Conservation (phyloP, 2,113 vertebrate species). For the Notarius lentiginosus region DNA sequence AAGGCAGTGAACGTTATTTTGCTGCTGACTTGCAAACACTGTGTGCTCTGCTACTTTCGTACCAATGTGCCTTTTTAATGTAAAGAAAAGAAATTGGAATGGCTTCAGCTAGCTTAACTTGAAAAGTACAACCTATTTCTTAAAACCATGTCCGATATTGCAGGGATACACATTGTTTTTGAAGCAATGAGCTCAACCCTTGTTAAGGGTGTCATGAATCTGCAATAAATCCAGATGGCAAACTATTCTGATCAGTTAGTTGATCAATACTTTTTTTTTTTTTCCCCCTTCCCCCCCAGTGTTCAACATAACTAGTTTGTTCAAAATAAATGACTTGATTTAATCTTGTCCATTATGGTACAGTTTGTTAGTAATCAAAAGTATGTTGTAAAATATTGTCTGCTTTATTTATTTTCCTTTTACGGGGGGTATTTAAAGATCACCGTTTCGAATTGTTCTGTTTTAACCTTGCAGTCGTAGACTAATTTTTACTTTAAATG, state of each 20-base stretch:
- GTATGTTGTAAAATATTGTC: not conserved
- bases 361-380: conserved; percentile 18
- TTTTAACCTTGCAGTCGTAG: not conserved
- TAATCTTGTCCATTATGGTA: conserved; percentile 61
- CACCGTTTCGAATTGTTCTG: not conserved
- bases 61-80: conserved; percentile 80
- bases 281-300: conserved; percentile 44
- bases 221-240: conserved; percentile 74
- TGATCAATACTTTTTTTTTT: conserved; percentile 67
- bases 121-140: conserved; percentile 45
- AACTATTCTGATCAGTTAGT: conserved; percentile 65
- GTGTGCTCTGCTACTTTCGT: conserved; percentile 62
- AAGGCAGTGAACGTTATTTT: conserved; percentile 48
- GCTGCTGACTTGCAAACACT: conserved; percentile 58
- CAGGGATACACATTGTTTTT: conserved; percentile 69
- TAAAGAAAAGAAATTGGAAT: conserved; percentile 57
- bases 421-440: not conserved
- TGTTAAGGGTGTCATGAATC: conserved; percentile 58
- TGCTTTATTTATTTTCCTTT: not conserved
- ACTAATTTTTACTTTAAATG: not conserved
- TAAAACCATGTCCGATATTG: conserved; percentile 55
- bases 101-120: conserved; percentile 58
- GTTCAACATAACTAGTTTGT: conserved; percentile 76
- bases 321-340: conserved; percentile 75
- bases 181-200: conserved; percentile 51